Conservation (phyloP, 2,113 vertebrate genomes). For the Myanophis thanlyinensis region DNA sequence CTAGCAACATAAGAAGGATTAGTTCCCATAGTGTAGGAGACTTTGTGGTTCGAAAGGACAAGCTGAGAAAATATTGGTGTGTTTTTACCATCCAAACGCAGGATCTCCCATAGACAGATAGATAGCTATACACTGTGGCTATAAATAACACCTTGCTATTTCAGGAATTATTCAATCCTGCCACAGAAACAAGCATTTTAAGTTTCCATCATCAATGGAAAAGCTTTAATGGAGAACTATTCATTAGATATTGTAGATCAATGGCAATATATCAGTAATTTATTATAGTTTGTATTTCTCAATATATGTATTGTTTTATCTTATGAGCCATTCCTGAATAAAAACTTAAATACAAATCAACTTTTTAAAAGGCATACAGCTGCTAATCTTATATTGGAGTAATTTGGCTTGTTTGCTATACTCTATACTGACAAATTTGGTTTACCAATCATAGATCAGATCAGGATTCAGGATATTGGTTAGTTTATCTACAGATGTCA, state of each 20-base stretch:
- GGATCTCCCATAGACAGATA: rapidly evolving
- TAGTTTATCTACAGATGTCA: not conserved
- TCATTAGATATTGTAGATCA: not conserved
- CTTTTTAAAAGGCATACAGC: not conserved
- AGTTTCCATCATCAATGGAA: not conserved
- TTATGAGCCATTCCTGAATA: not conserved
- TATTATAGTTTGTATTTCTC: not conserved
- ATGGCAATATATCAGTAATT: not conserved
- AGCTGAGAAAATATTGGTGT: not conserved
- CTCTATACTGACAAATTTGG: not conserved
- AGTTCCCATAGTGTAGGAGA: not conserved
- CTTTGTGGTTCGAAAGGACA: not conserved
- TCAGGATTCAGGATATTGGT: not conserved
- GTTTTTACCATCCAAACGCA: slow-evolving; percentile 4
- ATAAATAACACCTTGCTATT: not conserved
- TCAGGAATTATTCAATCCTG: not conserved
- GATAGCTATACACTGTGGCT: rapidly evolving
- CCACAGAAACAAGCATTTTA: not conserved
- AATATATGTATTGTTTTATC: not conserved
- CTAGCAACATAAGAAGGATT: not conserved
- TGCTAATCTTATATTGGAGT: not conserved
- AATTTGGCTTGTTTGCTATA: not conserved
- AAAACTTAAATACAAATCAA: not conserved
- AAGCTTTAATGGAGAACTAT: not conserved
- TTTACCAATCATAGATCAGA: not conserved